Conservation (phyloP, 2,797 vertebrate genomes). For the Sphenodon punctatus region DNA sequence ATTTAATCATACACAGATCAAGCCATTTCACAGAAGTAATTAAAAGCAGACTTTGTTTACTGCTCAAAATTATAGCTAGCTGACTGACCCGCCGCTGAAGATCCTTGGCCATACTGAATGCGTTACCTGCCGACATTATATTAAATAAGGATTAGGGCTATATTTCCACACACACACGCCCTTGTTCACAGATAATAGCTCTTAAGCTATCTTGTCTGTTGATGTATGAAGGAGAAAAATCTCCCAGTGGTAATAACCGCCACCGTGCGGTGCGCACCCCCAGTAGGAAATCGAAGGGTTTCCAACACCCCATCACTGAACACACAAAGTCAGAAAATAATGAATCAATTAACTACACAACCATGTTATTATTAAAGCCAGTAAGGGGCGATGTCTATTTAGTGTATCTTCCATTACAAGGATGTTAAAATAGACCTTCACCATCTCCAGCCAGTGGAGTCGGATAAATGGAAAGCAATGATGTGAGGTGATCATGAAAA, state of each 20-base stretch:
- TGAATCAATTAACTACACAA: neutral
- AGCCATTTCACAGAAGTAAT: conserved; percentile 90
- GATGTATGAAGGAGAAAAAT: neutral
- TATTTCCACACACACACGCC: too few relatives aligned
- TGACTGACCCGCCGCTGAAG: conserved; percentile 82
- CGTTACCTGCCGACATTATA: conserved; percentile 76
- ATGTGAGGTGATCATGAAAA: neutral
- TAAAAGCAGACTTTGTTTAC: conserved; percentile 87
- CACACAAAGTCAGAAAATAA: neutral
- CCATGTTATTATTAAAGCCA: accelerated
- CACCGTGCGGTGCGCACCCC: too few relatives aligned
- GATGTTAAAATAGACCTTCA: neutral
- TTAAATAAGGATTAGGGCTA: conserved; percentile 52
- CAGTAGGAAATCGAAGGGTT: neutral
- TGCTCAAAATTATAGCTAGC: conserved; percentile 78
- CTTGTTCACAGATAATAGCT: conserved; percentile 32
- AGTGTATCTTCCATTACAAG: neutral
- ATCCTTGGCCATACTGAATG: conserved; percentile 80
- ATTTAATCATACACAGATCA: conserved; percentile 88
- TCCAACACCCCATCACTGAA: neutral
- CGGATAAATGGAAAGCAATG: neutral
- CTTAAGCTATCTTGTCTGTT: conserved; percentile 37
- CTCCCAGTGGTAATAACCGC: neutral
- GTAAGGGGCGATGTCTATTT: neutral
- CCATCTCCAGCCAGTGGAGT: neutral